Evolutionary conservation across 2,888 invertebrate genomes (phyloP).

Genomic region (Agriotes lineatus): DNA sequence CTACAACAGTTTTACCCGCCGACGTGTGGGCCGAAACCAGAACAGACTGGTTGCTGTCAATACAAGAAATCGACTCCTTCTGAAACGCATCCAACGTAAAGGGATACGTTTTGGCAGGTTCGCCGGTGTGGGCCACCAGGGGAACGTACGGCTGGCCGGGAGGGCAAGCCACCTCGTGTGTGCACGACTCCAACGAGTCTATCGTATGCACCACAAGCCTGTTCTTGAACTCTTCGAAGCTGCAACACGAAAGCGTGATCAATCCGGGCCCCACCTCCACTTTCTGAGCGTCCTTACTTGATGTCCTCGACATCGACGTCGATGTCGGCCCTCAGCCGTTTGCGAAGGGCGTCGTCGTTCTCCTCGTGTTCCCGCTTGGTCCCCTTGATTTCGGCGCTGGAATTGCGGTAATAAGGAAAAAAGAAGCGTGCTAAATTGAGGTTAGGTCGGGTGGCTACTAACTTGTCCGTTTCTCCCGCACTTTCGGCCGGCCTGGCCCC

Average conservation of each 20-base stretch:
- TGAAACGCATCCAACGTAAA: conserved; percentile 98
- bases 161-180: conserved; percentile 96
- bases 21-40: conserved; percentile 99
- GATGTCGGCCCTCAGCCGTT: conserved; percentile 58
- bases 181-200: conserved; percentile 92
- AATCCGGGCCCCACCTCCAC: too few relatives aligned
- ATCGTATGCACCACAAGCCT: conserved; percentile 90
- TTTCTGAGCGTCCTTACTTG: conserved; percentile 55
- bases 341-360: conserved; percentile 49
- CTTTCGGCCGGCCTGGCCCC: background rate
- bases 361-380: conserved; percentile 58
- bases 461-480: conserved; percentile 24
- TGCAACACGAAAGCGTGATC: conserved; percentile 60
- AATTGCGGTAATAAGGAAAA: conserved; percentile 45
- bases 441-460: conserved; percentile 37
- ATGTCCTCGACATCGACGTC: conserved; percentile 60
- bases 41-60: conserved; percentile 98
- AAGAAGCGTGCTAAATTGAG: conserved; percentile 43
- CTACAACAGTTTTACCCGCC: conserved; percentile 99
- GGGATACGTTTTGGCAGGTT: conserved; percentile 92
- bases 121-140: conserved; percentile 69
- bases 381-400: conserved; percentile 50
- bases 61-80: conserved; percentile 94
- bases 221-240: conserved; percentile 81
- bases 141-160: conserved; percentile 84